A percentile compares a stretch with the other conserved stretches of the same genome.
Evolutionary conservation across 2,797 vertebrate genomes (phyloP).

Genomic region (Sebastes matsubarae): DNA sequence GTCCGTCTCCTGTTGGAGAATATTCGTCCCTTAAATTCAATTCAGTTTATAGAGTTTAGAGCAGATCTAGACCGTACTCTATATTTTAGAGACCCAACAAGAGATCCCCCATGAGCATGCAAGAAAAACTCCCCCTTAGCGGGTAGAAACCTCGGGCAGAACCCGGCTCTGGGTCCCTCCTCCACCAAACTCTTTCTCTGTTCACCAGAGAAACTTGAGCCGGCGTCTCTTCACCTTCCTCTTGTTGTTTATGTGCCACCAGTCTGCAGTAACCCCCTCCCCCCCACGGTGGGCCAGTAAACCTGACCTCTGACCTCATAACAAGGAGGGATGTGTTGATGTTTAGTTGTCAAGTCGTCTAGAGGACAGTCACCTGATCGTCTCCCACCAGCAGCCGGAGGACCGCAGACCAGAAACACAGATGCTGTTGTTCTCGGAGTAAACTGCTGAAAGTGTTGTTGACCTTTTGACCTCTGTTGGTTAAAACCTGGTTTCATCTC

Average conservation of each 20-base stretch:
- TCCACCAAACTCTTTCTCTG: not conserved
- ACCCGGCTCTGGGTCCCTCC: not conserved
- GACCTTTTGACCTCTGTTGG: constrained; percentile 19
- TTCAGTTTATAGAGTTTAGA: too few species aligned
- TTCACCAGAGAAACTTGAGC: not conserved
- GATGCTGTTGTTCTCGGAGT: not conserved
- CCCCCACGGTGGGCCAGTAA: not conserved
- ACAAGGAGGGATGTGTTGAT: constrained; percentile 44
- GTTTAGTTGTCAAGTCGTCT: constrained; percentile 18
- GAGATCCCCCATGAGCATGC: too few species aligned
- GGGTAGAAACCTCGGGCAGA: too few species aligned
- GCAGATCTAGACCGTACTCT: too few species aligned
- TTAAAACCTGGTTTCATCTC: not conserved
- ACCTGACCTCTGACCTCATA: constrained; percentile 53
- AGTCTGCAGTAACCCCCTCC: not conserved
- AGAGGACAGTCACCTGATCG: constrained; percentile 20
- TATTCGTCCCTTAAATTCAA: too few species aligned
- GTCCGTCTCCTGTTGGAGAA: too few species aligned
- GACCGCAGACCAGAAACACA: not conserved
- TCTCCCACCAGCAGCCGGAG: not conserved
- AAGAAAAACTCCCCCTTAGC: too few species aligned
- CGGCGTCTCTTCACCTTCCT: not conserved
- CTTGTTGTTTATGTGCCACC: constrained; percentile 15
- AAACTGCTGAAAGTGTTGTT: constrained; percentile 1
- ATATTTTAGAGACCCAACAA: too few species aligned